phyloP scores from a whole-genome alignment of 2,888 invertebrate genomes.

The Dryobotodes eremita region DNA sequence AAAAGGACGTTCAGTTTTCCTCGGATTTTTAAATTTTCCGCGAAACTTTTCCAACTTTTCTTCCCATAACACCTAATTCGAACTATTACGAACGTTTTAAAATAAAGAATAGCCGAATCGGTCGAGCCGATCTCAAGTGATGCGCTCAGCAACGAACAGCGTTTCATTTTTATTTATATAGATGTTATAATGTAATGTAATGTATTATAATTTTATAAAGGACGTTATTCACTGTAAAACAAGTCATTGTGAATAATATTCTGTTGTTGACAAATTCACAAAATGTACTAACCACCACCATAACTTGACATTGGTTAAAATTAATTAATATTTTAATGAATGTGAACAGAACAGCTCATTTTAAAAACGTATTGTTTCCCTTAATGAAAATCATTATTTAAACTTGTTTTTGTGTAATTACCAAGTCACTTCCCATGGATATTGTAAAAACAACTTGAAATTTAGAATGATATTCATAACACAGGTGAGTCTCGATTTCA shows the following conservation, averaged over 20 bases:
- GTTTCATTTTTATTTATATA: no score
- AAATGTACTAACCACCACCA: constrained; percentile 11
- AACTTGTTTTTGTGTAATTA: constrained; percentile 10
- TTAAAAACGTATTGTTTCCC: no score
- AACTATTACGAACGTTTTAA: no score
- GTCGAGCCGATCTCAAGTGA: no score
- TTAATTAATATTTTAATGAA: constrained; percentile 17
- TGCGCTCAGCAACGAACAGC: no score
- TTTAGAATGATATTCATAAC: neutral
- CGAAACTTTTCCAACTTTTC: no score
- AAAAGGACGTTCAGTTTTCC: no score
- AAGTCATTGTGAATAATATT: constrained; percentile 12
- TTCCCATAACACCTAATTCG: no score
- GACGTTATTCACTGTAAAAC: neutral
- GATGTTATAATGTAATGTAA: neutral
- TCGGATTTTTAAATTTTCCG: no score
- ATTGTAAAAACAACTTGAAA: neutral
- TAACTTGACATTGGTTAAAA: constrained; percentile 4
- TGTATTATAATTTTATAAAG: neutral
- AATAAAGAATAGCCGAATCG: no score
- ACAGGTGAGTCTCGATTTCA: neutral
- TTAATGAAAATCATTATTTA: neutral
- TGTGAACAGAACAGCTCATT: constrained; percentile 10
- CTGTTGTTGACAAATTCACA: constrained; percentile 10
- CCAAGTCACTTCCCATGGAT: neutral